These are phyloP conservation scores for Alentia gelatinosa DNA, from an alignment of 2,888 invertebrate genomes.

Conservation along the genomic window DNA sequence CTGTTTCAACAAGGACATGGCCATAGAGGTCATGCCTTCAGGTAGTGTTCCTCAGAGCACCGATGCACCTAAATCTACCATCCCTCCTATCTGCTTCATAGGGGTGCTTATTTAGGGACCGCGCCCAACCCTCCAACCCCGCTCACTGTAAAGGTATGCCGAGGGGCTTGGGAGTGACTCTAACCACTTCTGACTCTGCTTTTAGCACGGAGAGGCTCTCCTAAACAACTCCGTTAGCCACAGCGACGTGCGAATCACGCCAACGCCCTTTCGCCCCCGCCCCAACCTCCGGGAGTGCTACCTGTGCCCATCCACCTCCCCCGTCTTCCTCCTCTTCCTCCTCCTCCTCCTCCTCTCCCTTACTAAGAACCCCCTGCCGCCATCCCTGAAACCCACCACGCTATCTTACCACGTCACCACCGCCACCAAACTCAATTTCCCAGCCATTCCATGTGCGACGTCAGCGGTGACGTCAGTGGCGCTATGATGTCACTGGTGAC, in stretches of 20 bases:
- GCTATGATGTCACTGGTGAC: background rate
- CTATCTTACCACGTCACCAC: background rate
- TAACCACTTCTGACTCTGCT: slow-evolving; percentile 1
- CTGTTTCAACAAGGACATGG: too few relatives aligned
- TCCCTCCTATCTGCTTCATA: too few relatives aligned
- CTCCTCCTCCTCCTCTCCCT: too few relatives aligned
- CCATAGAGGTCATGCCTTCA: too few relatives aligned
- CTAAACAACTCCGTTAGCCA: background rate
- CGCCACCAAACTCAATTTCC: background rate
- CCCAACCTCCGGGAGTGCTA: background rate
- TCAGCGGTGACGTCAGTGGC: background rate
- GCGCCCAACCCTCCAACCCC: background rate
- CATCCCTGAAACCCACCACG: background rate
- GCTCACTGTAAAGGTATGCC: background rate
- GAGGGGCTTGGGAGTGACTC: background rate
- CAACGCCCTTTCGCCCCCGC: background rate
- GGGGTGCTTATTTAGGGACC: too few relatives aligned
- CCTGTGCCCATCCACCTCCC: background rate
- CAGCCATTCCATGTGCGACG: background rate
- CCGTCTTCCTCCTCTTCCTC: too few relatives aligned
- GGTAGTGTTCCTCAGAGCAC: too few relatives aligned
- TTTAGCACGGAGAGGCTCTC: background rate
- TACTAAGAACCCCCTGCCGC: too few relatives aligned
- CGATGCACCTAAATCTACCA: too few relatives aligned
- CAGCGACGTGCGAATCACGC: background rate